phyloP scores from a whole-genome alignment of 2,888 invertebrate species.

The Neuroscelio doddi region DNA sequence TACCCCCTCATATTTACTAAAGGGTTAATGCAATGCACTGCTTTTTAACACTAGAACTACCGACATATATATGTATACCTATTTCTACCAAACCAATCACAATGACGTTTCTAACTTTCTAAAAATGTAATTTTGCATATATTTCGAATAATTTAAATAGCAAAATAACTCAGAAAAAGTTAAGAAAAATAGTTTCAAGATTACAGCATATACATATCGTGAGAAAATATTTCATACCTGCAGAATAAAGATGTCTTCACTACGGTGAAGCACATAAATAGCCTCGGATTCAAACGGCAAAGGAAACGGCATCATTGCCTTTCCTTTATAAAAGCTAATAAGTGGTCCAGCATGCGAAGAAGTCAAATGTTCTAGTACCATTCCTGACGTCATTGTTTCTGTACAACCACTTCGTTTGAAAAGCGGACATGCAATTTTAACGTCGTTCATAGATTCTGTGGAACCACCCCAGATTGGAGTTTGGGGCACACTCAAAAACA shows the following conservation, averaged over 20 bases:
- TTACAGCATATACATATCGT: too few species aligned
- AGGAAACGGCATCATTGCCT: constrained; percentile 57
- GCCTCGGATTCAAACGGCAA: constrained; percentile 58
- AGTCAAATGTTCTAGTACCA: constrained; percentile 59
- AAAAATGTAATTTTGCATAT: too few species aligned
- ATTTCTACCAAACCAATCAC: too few species aligned
- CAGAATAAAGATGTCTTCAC: constrained; percentile 61
- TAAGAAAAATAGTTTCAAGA: too few species aligned
- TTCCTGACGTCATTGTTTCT: constrained; percentile 51
- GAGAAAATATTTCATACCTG: constrained; percentile 54
- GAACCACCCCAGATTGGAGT: constrained; percentile 66
- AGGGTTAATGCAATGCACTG: too few species aligned
- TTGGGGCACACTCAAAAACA: constrained; percentile 53
- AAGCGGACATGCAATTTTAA: constrained; percentile 57
- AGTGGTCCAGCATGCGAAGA: constrained; percentile 57
- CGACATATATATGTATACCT: too few species aligned
- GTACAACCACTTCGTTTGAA: constrained; percentile 49
- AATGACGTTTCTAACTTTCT: too few species aligned
- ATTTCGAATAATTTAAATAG: too few species aligned
- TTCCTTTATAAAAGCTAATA: constrained; percentile 59
- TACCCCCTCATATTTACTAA: too few species aligned
- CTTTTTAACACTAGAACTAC: too few species aligned
- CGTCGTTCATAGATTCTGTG: constrained; percentile 58
- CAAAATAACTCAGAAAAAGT: too few species aligned
- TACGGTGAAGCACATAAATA: constrained; percentile 59